Base-by-base conservation (phyloP, 1,140 invertebrate species). In the Drosophila kepulauana region DNA sequence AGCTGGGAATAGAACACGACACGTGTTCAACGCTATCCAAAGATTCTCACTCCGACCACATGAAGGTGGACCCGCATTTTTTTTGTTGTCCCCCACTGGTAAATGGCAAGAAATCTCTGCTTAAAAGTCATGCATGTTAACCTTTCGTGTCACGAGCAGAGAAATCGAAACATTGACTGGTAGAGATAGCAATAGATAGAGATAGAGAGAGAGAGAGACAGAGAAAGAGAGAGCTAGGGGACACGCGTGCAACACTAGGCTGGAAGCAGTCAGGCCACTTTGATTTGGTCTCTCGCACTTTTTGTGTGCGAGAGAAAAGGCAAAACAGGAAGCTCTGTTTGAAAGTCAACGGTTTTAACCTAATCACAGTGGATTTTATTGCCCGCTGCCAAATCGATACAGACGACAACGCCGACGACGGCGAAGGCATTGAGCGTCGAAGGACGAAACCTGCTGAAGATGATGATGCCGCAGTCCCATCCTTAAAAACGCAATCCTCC, bases 301-400 rank as follows among this genome's bases (percentile, higher is more conserved):
- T 69, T 46, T 2, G 35, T 6, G 30, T 3, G 49, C 48, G 46
- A 75, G 7, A 15, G 51, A 35, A 70, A 70, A 51, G 58, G 51
- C 58, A 70, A 46, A 68, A 77, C 74, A 72, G 74, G 73, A 88
- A 75, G 84, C 73, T 70, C 74, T 75, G 77, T 77, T 87, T 80
- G 84, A 87, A 89, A 87, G 84, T 87, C 84, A 87, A 87, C 84
- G 88, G 84, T 87, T 87, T 88, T 87, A 87, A 87, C 84, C 84
- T 87, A 87, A 87, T 87, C 84, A 87, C 85, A 88, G 84, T 80
- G 80, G 80, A 87, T 87, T 87, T 87, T 87, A 87, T 87, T 87
- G 84, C 73, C 74, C 73, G 65, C 77, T 78, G 76, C 76, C 65
- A 80, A 88, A 87, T 87, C 84, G 84, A 87, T 88, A 87, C 62